Evolutionary conservation across 2,113 vertebrate species (phyloP).

Genomic region (Urocynchramus pylzowi): DNA sequence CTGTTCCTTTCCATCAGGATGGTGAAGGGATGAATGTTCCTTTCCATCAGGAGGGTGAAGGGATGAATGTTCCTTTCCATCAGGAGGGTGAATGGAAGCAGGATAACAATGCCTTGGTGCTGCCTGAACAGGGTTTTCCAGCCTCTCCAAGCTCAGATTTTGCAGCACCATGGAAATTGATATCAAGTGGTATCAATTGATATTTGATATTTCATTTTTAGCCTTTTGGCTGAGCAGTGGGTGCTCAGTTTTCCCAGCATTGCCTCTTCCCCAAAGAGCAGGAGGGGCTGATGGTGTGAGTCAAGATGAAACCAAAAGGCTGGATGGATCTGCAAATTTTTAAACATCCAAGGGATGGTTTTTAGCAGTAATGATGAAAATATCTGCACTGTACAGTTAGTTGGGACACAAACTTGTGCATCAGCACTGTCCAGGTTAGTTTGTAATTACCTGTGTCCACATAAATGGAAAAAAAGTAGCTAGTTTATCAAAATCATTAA

Average conservation of each 20-base stretch:
- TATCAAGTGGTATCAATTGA: background rate
- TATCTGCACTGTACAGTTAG: background rate
- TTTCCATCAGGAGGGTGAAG: background rate
- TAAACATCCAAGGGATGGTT: fast-evolving
- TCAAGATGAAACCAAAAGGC: background rate
- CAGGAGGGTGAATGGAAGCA: background rate
- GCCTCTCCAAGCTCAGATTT: background rate
- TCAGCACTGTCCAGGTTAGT: background rate
- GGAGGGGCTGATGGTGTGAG: background rate
- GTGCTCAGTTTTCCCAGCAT: background rate
- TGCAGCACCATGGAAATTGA: fast-evolving
- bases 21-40: background rate
- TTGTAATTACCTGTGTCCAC: background rate
- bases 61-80: background rate
- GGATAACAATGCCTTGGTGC: background rate
- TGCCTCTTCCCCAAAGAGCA: background rate
- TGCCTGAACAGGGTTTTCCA: background rate
- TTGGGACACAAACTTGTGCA: fast-evolving
- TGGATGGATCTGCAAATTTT: background rate
- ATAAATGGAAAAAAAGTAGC: background rate
- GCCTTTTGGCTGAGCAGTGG: background rate
- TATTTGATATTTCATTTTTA: background rate
- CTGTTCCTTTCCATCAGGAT: background rate
- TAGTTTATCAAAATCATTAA: background rate
- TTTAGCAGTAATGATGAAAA: background rate